Conservation (phyloP, 2,113 vertebrate species). For the Bubalus kerabau region DNA sequence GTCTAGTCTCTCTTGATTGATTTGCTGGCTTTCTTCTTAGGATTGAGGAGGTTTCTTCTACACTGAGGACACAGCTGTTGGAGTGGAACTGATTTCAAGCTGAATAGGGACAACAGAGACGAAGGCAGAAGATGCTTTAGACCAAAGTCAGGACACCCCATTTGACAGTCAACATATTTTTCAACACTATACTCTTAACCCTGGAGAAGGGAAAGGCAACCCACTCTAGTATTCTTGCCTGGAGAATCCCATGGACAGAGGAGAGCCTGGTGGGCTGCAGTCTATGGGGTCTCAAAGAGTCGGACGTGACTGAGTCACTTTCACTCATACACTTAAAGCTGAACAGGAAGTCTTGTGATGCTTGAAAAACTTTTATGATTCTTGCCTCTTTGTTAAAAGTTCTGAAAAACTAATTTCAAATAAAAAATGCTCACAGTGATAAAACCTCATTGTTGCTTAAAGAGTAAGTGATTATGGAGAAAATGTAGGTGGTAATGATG, state of each 20-base stretch:
- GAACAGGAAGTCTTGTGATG: neutral
- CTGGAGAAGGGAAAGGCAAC: neutral
- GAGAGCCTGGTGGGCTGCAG: neutral
- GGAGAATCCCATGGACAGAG: neutral
- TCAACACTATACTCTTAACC: neutral
- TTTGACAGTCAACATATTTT: neutral
- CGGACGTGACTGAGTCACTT: accelerated
- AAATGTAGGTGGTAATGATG: neutral
- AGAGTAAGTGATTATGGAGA: neutral
- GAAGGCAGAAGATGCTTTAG: neutral
- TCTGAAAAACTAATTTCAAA: neutral
- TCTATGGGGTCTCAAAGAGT: neutral
- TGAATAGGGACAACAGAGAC: neutral
- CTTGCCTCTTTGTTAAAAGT: neutral
- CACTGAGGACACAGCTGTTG: neutral
- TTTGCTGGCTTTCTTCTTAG: neutral
- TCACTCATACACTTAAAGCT: neutral
- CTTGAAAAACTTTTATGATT: neutral
- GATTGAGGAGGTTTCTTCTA: neutral
- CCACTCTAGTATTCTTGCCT: neutral
- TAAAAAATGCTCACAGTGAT: neutral
- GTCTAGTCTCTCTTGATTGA: neutral
- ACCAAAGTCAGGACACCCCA: neutral
- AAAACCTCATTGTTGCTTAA: neutral
- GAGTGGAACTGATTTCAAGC: neutral